A percentile compares a stretch with the other conserved stretches of the same genome.
Conservation (phyloP, 2,113 vertebrate species). For the Nyctibius bracteatus region DNA sequence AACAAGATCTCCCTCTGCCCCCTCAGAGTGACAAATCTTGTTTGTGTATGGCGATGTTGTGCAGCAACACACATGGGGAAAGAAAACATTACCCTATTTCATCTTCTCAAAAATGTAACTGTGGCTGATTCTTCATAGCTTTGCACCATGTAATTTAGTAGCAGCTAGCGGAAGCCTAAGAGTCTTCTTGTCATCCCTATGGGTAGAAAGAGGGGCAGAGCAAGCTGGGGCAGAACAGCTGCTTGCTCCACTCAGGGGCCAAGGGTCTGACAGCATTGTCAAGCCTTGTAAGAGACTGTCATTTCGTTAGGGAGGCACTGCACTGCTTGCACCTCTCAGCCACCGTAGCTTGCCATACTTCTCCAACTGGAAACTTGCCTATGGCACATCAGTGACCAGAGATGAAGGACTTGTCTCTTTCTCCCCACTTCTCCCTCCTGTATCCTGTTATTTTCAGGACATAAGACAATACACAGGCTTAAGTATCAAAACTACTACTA, state of each 20-base stretch:
- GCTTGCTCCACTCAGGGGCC: background rate
- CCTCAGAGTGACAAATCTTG: conserved; percentile 3
- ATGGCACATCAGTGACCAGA: background rate
- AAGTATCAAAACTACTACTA: background rate
- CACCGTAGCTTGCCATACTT: background rate
- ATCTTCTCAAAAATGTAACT: background rate
- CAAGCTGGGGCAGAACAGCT: background rate
- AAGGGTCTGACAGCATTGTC: background rate
- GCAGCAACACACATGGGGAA: background rate
- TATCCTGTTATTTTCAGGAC: background rate
- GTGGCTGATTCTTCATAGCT: background rate
- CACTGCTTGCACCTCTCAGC: background rate
- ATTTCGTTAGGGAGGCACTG: background rate
- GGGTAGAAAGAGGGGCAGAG: background rate
- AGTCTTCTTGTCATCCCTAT: background rate
- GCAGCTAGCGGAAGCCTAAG: background rate
- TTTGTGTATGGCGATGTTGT: background rate
- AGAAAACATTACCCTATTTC: background rate
- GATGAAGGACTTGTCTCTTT: background rate
- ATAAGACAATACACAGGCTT: background rate
- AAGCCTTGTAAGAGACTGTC: rapidly evolving
- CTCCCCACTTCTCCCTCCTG: background rate
- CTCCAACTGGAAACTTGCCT: background rate
- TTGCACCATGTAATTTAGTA: background rate
- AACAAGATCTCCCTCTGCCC: background rate